A percentile compares a stretch with the other conserved stretches of the same genome.
These are phyloP conservation scores for Bergia puertoricense DNA, from an alignment of 92 coral and sea anemone genomes.

Conservation along the genomic window DNA sequence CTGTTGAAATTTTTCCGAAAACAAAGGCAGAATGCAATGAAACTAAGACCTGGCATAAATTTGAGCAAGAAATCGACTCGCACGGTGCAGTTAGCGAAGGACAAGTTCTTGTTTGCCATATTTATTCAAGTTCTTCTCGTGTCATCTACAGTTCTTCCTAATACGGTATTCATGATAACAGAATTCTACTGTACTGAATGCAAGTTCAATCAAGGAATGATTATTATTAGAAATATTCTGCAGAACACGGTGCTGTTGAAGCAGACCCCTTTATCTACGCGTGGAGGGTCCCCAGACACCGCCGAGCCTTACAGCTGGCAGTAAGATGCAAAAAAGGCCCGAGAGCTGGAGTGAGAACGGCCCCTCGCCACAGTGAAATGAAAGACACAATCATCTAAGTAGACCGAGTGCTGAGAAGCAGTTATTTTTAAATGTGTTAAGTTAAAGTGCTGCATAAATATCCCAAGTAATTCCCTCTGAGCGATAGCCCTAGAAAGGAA, in stretches of 20 bases:
- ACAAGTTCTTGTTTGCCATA: conserved; percentile 26
- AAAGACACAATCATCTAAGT: neutral
- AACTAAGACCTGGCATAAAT: neutral
- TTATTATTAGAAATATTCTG: conserved; percentile 18
- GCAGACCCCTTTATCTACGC: conserved; percentile 39
- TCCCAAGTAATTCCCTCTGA: too few relatives aligned
- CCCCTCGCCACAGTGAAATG: neutral
- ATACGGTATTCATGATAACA: conserved; percentile 28
- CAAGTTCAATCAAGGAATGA: conserved; percentile 18
- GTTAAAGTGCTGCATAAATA: too few relatives aligned
- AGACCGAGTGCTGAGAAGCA: too few relatives aligned
- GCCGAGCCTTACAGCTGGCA: conserved; percentile 18
- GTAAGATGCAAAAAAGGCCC: neutral
- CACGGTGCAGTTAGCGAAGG: conserved; percentile 1
- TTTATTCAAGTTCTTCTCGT: conserved; percentile 33
- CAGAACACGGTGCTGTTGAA: conserved; percentile 25
- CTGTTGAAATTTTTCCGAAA: conserved; percentile 18
- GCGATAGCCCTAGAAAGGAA: too few relatives aligned
- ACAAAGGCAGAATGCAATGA: conserved; percentile 20
- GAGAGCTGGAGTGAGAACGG: neutral
- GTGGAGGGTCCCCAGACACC: conserved; percentile 32
- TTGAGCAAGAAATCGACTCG: neutral
- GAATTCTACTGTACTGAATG: conserved; percentile 31
- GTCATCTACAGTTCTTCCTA: conserved; percentile 23
- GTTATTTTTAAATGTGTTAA: too few relatives aligned